Evolutionary conservation across 2,888 invertebrate genomes (phyloP).

Genomic region (Sipha maydis): DNA sequence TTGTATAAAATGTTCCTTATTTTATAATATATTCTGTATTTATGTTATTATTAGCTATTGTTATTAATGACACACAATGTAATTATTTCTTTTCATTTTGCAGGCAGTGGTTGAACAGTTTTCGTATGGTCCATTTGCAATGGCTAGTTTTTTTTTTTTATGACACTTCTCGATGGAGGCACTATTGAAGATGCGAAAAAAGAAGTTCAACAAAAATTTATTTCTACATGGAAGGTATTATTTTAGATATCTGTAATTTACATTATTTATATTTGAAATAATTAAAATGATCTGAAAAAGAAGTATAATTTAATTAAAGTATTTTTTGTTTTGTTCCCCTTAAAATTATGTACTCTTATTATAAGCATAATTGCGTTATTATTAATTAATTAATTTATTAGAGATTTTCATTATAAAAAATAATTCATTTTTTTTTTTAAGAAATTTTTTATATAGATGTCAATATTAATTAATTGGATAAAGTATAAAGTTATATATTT

Average conservation of each 20-base stretch:
- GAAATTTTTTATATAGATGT: not conserved
- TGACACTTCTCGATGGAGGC: conserved; percentile 79
- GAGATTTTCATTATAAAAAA: not conserved
- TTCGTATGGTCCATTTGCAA: conserved; percentile 80
- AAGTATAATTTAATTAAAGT: not conserved
- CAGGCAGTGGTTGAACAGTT: conserved; percentile 80
- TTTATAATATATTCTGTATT: too few species aligned
- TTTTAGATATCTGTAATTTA: not conserved
- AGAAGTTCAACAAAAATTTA: conserved; percentile 79
- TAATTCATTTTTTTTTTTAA: not conserved
- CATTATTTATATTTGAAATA: not conserved
- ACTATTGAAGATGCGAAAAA: conserved; percentile 73
- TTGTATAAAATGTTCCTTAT: too few species aligned
- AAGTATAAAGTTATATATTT: too few species aligned
- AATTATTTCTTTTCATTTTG: conserved; percentile 63
- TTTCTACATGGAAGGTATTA: conserved; percentile 78
- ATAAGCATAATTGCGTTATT: not conserved
- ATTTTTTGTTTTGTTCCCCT: not conserved
- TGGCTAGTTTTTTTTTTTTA: conserved; percentile 80
- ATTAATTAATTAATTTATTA: not conserved
- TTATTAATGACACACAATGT: too few species aligned
- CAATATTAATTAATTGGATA: too few species aligned
- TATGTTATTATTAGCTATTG: too few species aligned
- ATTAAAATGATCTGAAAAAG: not conserved
- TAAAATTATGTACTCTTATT: not conserved